Conservation (phyloP, 2,113 vertebrate genomes). For the Cottus gobio region DNA sequence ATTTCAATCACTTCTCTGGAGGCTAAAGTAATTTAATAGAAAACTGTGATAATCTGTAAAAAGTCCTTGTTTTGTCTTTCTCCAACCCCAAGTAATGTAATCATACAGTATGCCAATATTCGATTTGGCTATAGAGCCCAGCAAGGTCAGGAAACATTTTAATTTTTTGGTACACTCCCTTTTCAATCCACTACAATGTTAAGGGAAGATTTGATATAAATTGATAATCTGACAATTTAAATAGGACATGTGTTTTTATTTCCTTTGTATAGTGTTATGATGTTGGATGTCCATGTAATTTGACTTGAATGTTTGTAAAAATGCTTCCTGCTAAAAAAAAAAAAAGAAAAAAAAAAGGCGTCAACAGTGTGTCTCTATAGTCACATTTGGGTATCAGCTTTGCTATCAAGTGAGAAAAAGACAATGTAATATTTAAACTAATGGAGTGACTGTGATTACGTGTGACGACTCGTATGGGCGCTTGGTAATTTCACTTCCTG, state of each 20-base stretch:
- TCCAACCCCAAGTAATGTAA: not conserved
- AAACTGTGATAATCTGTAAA: not conserved
- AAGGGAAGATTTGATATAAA: not conserved
- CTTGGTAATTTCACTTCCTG: too few relatives aligned
- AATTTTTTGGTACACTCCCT: not conserved
- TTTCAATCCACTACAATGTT: not conserved
- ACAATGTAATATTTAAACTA: not conserved
- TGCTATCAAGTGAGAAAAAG: not conserved
- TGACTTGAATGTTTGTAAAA: too few relatives aligned
- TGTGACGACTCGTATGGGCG: too few relatives aligned
- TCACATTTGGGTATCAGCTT: not conserved
- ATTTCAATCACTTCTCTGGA: constrained; percentile 3
- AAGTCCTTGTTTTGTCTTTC: not conserved
- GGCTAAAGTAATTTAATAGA: constrained; percentile 7
- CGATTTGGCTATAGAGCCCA: not conserved
- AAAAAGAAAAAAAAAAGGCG: too few relatives aligned
- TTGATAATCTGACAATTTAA: not conserved
- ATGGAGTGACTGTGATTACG: not conserved
- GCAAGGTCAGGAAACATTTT: constrained; percentile 2
- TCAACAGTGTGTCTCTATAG: too few relatives aligned
- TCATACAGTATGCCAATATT: constrained; percentile 2
- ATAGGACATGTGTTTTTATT: not conserved
- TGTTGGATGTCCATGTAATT: not conserved
- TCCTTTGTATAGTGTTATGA: not conserved
- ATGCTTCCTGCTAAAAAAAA: too few relatives aligned